Conservation (phyloP, 2,888 invertebrate species). For the Cephalotes varians region DNA sequence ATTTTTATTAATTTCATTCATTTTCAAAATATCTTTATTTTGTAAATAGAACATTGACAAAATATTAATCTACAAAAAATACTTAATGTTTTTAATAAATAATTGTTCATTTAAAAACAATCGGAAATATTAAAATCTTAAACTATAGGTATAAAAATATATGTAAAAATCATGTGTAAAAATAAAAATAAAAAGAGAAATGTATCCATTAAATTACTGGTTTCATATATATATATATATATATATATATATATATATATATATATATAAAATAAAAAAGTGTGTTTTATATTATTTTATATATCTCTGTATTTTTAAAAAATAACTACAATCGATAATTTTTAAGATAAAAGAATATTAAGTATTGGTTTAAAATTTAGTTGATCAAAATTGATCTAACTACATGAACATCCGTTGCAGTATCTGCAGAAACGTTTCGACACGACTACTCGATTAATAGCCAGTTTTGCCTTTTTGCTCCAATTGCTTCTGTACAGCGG, state of each 20-base stretch:
- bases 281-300: background rate
- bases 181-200: no score
- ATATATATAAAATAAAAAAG: no score
- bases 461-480: constrained; percentile 93
- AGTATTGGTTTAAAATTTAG: background rate
- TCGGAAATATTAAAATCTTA: no score
- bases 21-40: background rate
- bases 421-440: constrained; percentile 96
- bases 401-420: constrained; percentile 85
- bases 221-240: no score
- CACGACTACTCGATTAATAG: constrained; percentile 90
- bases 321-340: background rate
- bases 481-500: constrained; percentile 97
- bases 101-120: no score
- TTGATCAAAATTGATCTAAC: background rate
- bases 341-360: background rate
- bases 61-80: background rate
- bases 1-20: background rate
- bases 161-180: no score
- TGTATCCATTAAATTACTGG: no score
- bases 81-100: background rate
- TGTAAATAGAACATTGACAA: no score
- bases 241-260: no score
- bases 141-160: no score
- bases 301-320: background rate